These are phyloP conservation scores for Coptodon bakossiorum DNA, from an alignment of 2,113 vertebrate species.

Conservation along the genomic window DNA sequence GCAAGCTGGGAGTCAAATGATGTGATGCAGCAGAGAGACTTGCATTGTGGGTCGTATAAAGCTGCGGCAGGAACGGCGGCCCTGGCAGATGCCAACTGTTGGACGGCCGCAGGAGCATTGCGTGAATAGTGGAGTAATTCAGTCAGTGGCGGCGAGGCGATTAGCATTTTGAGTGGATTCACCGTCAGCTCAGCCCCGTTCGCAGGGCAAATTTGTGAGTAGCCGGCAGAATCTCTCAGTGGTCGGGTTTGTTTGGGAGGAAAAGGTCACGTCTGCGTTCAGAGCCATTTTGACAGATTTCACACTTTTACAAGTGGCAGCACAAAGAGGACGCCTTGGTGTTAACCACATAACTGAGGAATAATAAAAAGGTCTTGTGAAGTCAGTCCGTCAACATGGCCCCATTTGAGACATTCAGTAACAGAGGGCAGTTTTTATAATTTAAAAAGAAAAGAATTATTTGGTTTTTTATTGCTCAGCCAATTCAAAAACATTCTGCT, in stretches of 20 bases:
- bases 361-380: not conserved
- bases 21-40: slow-evolving; percentile 3
- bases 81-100: not conserved
- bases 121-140: slow-evolving; percentile 28
- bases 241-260: not conserved
- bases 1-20: slow-evolving; percentile 17
- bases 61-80: slow-evolving; percentile 42
- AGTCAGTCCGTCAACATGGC: not conserved
- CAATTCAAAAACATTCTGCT: not conserved
- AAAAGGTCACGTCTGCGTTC: not conserved
- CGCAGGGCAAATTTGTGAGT: not conserved
- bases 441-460: not conserved
- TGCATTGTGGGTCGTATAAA: slow-evolving; percentile 38
- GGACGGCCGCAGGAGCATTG: not conserved
- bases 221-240: not conserved
- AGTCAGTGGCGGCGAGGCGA: not conserved
- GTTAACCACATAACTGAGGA: not conserved
- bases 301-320: not conserved
- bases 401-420: not conserved
- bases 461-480: not conserved
- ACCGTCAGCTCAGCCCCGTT: not conserved
- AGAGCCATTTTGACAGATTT: not conserved
- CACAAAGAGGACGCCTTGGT: not conserved
- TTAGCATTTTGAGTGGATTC: slow-evolving; percentile 42
- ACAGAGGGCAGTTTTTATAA: not conserved